These are phyloP conservation scores for Brenthis hecate DNA, from an alignment of 2,888 invertebrate species.

Conservation along the genomic window DNA sequence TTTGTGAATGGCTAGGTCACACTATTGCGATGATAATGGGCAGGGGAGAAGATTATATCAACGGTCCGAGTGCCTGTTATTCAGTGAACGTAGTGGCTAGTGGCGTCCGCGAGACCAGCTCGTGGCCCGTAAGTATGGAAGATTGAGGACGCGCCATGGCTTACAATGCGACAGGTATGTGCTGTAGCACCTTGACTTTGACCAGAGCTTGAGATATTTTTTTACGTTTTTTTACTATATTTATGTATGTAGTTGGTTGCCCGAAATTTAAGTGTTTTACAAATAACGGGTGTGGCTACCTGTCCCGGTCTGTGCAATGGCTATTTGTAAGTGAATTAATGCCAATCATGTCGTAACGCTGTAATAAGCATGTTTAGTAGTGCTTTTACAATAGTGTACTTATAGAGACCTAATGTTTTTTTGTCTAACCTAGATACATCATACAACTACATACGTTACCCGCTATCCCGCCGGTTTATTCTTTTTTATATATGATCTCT, in stretches of 20 bases:
- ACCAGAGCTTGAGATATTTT: neutral
- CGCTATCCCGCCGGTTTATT: no score
- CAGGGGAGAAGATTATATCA: conserved; percentile 56
- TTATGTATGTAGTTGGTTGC: conserved; percentile 1
- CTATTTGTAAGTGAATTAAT: neutral
- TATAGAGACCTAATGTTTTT: no score
- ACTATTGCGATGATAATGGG: conserved; percentile 57
- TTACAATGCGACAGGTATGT: conserved; percentile 49
- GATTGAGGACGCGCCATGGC: conserved; percentile 43
- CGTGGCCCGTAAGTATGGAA: conserved; percentile 59
- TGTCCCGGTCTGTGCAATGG: conserved; percentile 41
- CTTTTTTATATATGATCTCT: no score
- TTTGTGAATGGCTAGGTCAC: conserved; percentile 64
- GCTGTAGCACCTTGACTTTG: conserved; percentile 13
- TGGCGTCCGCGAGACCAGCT: conserved; percentile 42
- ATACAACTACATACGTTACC: no score
- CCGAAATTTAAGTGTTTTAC: conserved; percentile 35
- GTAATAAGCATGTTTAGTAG: no score
- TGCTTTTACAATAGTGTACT: neutral
- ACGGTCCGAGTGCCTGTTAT: conserved; percentile 56
- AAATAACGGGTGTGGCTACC: conserved; percentile 65
- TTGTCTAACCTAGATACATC: no score
- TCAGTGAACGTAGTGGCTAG: conserved; percentile 61
- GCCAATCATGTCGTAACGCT: neutral
- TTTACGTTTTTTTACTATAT: neutral